A percentile compares a stretch with the other conserved stretches of the same genome.
Evolutionary conservation across 2,113 vertebrate species (phyloP).

Genomic region (Ornithorhynchus anatinus): DNA sequence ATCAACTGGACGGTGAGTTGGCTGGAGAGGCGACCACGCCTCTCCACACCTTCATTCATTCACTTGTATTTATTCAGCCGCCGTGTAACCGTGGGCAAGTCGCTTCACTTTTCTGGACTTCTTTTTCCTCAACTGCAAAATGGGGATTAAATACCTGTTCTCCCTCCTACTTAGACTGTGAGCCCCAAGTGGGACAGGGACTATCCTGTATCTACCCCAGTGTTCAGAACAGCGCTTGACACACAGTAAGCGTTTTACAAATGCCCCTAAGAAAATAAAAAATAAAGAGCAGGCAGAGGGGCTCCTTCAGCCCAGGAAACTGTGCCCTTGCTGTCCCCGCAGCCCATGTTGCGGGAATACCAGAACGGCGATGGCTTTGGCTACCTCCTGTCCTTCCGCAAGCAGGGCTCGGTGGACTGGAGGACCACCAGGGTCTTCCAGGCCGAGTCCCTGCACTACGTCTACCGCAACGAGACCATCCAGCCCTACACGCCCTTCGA

Average conservation of each 20-base stretch:
- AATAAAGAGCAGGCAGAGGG: background rate
- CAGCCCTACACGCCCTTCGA: constrained; percentile 89
- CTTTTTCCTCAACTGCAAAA: no score
- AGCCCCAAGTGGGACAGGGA: no score
- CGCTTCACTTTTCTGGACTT: no score
- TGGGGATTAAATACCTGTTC: no score
- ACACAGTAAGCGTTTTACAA: background rate
- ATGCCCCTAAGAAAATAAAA: no score
- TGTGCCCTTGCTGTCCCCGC: constrained; percentile 16
- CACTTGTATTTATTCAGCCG: no score
- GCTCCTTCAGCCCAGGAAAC: background rate
- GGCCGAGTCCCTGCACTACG: constrained; percentile 86
- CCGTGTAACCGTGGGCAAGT: no score
- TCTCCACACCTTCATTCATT: no score
- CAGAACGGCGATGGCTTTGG: constrained; percentile 95
- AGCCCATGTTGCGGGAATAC: constrained; percentile 90
- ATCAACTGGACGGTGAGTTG: constrained; percentile 91
- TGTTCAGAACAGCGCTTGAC: rapidly evolving
- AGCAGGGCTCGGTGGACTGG: constrained; percentile 77
- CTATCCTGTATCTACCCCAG: background rate
- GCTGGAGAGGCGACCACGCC: background rate
- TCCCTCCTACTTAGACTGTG: background rate
- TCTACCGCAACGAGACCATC: constrained; percentile 88
- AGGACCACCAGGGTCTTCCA: constrained; percentile 72
- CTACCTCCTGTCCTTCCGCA: constrained; percentile 88